phyloP scores from a whole-genome alignment of 2,113 vertebrate genomes.

The Ammodytes dubius region DNA sequence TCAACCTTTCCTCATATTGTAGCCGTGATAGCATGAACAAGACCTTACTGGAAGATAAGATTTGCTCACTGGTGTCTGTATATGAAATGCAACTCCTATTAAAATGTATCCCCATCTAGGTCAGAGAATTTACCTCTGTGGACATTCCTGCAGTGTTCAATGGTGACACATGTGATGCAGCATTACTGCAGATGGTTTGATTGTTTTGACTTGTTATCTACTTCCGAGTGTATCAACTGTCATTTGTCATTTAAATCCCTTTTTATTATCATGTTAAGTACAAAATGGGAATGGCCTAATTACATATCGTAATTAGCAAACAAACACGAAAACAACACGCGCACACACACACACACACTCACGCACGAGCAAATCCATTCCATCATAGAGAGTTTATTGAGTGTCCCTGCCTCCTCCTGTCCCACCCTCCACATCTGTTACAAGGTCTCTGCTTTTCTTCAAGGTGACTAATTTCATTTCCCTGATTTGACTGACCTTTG shows the following conservation, averaged over 20 bases:
- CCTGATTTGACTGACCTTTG: slow-evolving; percentile 93
- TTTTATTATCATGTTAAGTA: slow-evolving; percentile 56
- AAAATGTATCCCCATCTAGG: slow-evolving; percentile 28
- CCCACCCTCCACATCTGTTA: slow-evolving; percentile 33
- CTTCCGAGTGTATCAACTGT: slow-evolving; percentile 21
- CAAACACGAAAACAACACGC: slow-evolving; percentile 17
- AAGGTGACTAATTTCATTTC: slow-evolving; percentile 94
- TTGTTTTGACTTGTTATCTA: slow-evolving; percentile 12
- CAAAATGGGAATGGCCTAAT: slow-evolving; percentile 42
- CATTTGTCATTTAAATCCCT: slow-evolving; percentile 53
- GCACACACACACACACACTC: slow-evolving; percentile 7
- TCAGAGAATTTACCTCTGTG: slow-evolving; percentile 8
- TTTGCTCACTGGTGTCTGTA: slow-evolving; percentile 16
- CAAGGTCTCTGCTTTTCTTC: slow-evolving; percentile 79
- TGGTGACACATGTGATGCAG: not conserved
- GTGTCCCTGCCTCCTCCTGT: slow-evolving; percentile 5
- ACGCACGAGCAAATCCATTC: slow-evolving; percentile 24
- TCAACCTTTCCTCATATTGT: slow-evolving; percentile 40
- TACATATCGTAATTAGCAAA: slow-evolving; percentile 47
- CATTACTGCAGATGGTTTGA: slow-evolving; percentile 12
- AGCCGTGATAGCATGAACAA: slow-evolving; percentile 22
- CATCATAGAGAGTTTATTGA: slow-evolving; percentile 3
- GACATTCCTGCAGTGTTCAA: slow-evolving; percentile 3
- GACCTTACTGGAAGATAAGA: slow-evolving; percentile 37
- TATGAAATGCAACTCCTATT: slow-evolving; percentile 29